Base-by-base conservation (phyloP, 2,888 invertebrate species). In the Chouioia cunea region DNA sequence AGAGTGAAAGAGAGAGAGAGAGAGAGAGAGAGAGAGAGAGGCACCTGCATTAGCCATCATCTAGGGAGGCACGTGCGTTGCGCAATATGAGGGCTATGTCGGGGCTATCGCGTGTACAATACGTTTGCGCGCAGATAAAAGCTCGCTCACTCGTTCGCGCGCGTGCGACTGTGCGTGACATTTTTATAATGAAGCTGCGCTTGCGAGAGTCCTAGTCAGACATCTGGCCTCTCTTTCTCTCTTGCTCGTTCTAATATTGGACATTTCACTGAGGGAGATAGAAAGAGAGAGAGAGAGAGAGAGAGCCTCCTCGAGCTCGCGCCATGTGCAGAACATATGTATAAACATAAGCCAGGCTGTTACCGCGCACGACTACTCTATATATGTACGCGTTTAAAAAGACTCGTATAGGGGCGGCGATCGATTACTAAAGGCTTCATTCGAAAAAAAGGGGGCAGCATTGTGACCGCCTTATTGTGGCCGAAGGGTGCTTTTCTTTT, bases 321-420 rank as follows among this genome's bases (percentile, higher is more conserved):
- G 78, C 83, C 84, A 84, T 83, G 83, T 84, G 84, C 80, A 77
- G 77, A 81, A 82, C 84, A 85, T 83, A 81, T 84, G 83, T 84
- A 83, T 81, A 85, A 83, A 84, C 83, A 84, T 79, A 78, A 83
- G 80, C 79, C 57, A 18, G 64, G 44, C 56, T 44, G 56, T 65
- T 58, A 47, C 54, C 62, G 64, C 70, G n/a, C n/a, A n/a, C 56
- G 14, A 44, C 43, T 59, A 59, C 27, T 16, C 57, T 43, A 16
- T 46, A 56, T 4, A 6, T 36, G 23, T n/a, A 16, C 60, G 22
- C 14, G 16, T 54, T 54, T 36, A 36, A 36, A 36, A 36, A 36
- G 36, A 10, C 36, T 36, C 36, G 36, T 36, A 10, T 2, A 10
- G 36, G 36, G 36, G 6, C 6, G 36, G 36, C 36, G 36, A 36